phyloP scores from a whole-genome alignment of 2,113 vertebrate genomes.

The Phylloscopus trochilus region DNA sequence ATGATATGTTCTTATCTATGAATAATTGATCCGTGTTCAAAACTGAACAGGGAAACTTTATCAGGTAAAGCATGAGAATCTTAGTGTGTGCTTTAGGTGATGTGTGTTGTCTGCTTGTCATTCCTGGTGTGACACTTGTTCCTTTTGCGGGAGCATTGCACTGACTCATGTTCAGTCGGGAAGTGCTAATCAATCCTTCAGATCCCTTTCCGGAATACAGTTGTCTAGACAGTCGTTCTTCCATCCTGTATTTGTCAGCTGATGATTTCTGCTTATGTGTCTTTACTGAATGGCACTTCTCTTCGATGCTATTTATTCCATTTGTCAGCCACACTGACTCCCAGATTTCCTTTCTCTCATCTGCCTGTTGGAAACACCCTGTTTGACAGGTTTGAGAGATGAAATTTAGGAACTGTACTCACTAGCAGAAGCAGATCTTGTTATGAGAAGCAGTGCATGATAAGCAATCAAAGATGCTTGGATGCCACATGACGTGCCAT shows the following conservation, averaged over 20 bases:
- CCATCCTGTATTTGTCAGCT: not conserved
- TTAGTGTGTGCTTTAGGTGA: not conserved
- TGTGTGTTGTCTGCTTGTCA: not conserved
- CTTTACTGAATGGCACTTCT: not conserved
- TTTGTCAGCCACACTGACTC: not conserved
- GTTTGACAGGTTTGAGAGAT: not conserved
- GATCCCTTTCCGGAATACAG: not conserved
- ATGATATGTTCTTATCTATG: not conserved
- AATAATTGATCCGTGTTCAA: not conserved
- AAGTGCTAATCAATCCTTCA: not conserved
- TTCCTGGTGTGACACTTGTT: not conserved
- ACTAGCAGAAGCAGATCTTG: not conserved
- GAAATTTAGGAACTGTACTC: not conserved
- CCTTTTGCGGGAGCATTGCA: not conserved
- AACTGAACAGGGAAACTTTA: not conserved
- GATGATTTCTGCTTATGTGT: not conserved
- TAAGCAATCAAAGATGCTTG: not conserved
- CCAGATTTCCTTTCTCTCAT: not conserved
- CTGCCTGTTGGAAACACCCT: not conserved
- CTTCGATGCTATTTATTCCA: not conserved
- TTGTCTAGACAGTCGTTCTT: slow-evolving; percentile 11
- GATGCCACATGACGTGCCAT: not conserved
- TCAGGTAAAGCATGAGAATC: not conserved
- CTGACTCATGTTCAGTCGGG: not conserved
- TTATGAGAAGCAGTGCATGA: not conserved